Evolutionary conservation across 64 coral and sea anemone genomes (phyloP).

Genomic region (Orbicella faveolata): DNA sequence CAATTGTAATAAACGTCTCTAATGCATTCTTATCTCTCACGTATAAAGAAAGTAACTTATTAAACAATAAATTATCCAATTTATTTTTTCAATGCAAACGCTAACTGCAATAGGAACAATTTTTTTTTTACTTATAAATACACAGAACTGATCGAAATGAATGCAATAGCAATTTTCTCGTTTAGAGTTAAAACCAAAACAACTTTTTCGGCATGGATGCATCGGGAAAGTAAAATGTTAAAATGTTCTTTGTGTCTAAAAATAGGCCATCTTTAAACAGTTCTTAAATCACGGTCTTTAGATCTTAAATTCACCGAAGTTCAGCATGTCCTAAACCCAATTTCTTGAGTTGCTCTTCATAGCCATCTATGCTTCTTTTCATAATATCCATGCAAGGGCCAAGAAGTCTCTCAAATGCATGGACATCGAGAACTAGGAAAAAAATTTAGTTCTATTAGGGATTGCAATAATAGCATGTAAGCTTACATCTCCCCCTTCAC

Average conservation of each 20-base stretch:
- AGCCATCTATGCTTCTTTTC: conserved; percentile 95
- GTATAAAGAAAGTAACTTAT: conserved; percentile 1
- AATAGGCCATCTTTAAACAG: conserved; percentile 34
- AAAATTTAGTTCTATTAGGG: neutral
- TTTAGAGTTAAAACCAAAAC: neutral
- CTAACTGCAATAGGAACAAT: neutral
- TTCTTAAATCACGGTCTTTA: neutral
- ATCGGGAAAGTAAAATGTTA: neutral
- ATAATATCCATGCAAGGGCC: conserved; percentile 99
- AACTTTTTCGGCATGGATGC: neutral
- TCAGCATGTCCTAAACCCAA: conserved; percentile 85
- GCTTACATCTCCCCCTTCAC: too few relatives aligned
- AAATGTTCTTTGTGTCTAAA: conserved; percentile 32
- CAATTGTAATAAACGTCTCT: neutral
- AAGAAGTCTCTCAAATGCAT: conserved; percentile 97
- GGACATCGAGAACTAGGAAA: conserved; percentile 93
- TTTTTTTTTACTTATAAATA: neutral
- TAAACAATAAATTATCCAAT: conserved; percentile 36
- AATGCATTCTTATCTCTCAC: neutral
- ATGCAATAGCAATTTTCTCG: neutral
- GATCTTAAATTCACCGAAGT: conserved; percentile 55
- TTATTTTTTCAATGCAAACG: neutral
- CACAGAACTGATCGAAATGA: neutral
- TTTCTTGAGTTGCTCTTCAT: conserved; percentile 94
- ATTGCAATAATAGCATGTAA: too few relatives aligned